Evolutionary conservation across 2,113 vertebrate species (phyloP).

Genomic region (human): GRCh38 chr2:220128501-220129000

Average conservation of each 20-base stretch:
- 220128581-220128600: not conserved
- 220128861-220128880: not conserved
- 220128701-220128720: conserved; percentile 11
- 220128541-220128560: not conserved
- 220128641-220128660: not conserved
- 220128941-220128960: conserved; percentile 76
- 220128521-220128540: not conserved
- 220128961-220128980: conserved; percentile 78
- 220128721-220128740: not conserved
- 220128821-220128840: not conserved
- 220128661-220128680: conserved; percentile 17
- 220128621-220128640: not conserved
- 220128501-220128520: not conserved
- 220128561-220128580: not conserved
- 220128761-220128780: not conserved
- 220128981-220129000: conserved; percentile 81
- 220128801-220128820: not conserved
- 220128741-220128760: conserved; percentile 19
- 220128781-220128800: not conserved
- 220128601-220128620: not conserved
- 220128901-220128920: conserved; percentile 71
- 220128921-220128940: conserved; percentile 81
- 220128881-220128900: conserved; percentile 69
- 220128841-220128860: not conserved
- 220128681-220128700: not conserved